Evolutionary conservation across 2,113 vertebrate genomes (phyloP).

Genomic region (Ammodytes marinus): DNA sequence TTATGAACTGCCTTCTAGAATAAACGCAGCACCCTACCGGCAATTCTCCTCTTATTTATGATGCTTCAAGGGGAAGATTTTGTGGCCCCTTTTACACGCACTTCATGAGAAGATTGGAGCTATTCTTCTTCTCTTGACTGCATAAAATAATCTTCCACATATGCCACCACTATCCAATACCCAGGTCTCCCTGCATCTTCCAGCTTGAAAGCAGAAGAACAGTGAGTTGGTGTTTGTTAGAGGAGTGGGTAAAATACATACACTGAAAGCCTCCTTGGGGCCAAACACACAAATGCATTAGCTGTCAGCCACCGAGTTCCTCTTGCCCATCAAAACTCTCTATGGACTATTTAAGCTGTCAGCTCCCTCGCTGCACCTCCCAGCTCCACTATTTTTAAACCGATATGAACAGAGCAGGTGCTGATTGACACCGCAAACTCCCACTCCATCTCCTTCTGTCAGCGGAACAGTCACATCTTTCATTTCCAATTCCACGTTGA

Average conservation of each 20-base stretch:
- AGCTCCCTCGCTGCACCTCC: slow-evolving; percentile 68
- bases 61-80: slow-evolving; percentile 14
- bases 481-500: slow-evolving; percentile 62
- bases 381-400: slow-evolving; percentile 79
- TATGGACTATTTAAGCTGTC: slow-evolving; percentile 84
- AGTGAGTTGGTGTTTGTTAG: slow-evolving; percentile 69
- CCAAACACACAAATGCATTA: slow-evolving; percentile 76
- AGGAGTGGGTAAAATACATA: slow-evolving; percentile 71
- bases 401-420: slow-evolving; percentile 80
- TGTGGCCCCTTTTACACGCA: slow-evolving; percentile 30
- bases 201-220: slow-evolving; percentile 55
- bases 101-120: slow-evolving; percentile 54
- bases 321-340: slow-evolving; percentile 81
- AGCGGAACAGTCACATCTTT: slow-evolving; percentile 57
- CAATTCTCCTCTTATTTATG: slow-evolving; percentile 37
- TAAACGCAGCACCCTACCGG: slow-evolving; percentile 32
- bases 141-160: slow-evolving; percentile 51
- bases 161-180: slow-evolving; percentile 38
- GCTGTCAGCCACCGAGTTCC: slow-evolving; percentile 77
- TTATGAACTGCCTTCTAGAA: slow-evolving; percentile 28
- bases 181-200: slow-evolving; percentile 58
- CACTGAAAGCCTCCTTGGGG: slow-evolving; percentile 71
- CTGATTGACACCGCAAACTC: slow-evolving; percentile 80
- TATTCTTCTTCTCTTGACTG: slow-evolving; percentile 48
- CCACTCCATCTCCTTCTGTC: slow-evolving; percentile 67